Base-by-base conservation (phyloP, 2,888 invertebrate genomes). In the Dascillus cervinus region DNA sequence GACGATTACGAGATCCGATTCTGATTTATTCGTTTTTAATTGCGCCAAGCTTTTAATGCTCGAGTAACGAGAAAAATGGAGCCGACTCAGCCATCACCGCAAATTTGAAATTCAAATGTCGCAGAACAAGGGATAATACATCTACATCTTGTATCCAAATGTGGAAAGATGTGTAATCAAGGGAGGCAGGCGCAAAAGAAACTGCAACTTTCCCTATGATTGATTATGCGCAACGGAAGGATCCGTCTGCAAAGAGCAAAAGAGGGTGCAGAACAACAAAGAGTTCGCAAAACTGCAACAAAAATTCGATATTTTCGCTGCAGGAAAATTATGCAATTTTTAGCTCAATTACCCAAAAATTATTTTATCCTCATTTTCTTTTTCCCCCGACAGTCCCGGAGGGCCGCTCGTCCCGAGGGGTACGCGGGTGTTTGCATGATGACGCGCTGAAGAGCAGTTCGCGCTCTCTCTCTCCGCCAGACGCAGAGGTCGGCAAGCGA, bases 401-500 rank as follows among this genome's bases (percentile, higher is more conserved):
- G 38, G n/a, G n/a, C n/a, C n/a, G n/a, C n/a, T n/a, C n/a, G n/a
- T 49, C 55, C 50, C 53, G 34, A 46, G 56, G 46, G 56, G 52
- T 49, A 42, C 49, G 35, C 29, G 39, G 39, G 35, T 35, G 35
- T 32, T 29, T 37, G 47, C 49, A 50, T 47, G 53, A 54, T 54
- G 56, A 57, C 53, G 55, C 49, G 43, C 43, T 40, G 51, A 55
- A 53, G 50, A 51, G 49, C 44, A 38, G 44, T 43, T 49, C 46
- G 50, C 54, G 43, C 41, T 58, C 58, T 52, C 53, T 44, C 44
- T 59, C 42, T 29, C 49, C 52, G 55, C 53, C 53, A 47, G 37
- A 49, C 49, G 50, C 38, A 30, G 32, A 39, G 43, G 31, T 36
- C 48, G 40, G 48, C 47, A 44, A 39, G 37, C 34, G 38, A 37